Base-by-base conservation (phyloP, 2,113 vertebrate genomes). In the Sisor rabdophorus region DNA sequence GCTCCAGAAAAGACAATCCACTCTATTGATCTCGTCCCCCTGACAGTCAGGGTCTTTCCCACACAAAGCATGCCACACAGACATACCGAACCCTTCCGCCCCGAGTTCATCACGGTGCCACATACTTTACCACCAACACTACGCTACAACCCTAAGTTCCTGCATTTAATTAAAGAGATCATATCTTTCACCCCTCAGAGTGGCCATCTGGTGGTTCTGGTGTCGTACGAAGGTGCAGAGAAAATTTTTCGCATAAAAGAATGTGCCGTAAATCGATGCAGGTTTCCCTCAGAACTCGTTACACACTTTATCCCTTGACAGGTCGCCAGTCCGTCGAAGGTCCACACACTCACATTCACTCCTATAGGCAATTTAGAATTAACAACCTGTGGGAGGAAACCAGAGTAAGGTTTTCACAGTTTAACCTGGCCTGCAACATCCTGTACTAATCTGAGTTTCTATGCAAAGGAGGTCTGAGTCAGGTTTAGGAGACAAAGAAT, bases 1-100 rank as follows among this genome's bases (percentile, higher is more conserved):
- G 75, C 84, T 81, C 79, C 76, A 47, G 76, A 70, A 81, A 83
- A 86, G 84, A 91, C 89, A 90, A 88, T 89, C 87, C 84, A 79
- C 64, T 83, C 86, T 86, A 87, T 89, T 91, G 84, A 90, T 86
- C 86, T 69, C 75, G 20, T 71, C 53, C 36, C 74, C 68, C 68
- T 76, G 40, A 24, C 59, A 9, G 71, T 75, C 52, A 20, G 47
- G 22, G 67, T 20, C 48, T 76, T 64, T 71, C 63, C 73, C 79
- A 65, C 79, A 64, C 73, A 76, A 69, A 59, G 24, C 53, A 50
- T 30, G 26, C 61, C 56, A 54, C 36, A 48, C 54, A 65, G 12
- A 13, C 70, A 48, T 71, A 26, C 63, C 40, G 52, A 28, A 58
- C 44, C 71, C 28, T 12, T 19, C 55, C 53, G 63, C 2, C 63